A percentile compares a stretch with the other conserved stretches of the same genome.
These are phyloP conservation scores for Promerops cafer DNA, from an alignment of 2,113 vertebrate genomes.

Conservation along the genomic window DNA sequence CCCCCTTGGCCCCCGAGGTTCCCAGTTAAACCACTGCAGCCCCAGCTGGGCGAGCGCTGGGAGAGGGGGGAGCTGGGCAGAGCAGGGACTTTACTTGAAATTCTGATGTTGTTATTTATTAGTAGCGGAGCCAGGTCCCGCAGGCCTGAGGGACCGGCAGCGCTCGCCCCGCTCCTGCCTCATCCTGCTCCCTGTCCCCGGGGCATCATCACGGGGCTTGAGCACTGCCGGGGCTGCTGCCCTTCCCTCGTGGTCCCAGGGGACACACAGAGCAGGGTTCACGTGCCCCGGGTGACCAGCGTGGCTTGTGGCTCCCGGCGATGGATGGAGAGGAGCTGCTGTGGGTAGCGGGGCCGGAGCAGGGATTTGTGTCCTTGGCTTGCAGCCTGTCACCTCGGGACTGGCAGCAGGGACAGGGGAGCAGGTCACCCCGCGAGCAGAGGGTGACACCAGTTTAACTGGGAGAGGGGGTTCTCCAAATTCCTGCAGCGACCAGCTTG, in stretches of 20 bases:
- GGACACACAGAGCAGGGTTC: neutral
- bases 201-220: rapidly evolving
- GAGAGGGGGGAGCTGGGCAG: neutral
- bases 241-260: neutral
- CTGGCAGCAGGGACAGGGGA: neutral
- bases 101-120: conserved; percentile 64
- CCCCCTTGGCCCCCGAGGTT: neutral
- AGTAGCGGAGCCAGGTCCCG: neutral
- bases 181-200: rapidly evolving
- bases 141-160: neutral
- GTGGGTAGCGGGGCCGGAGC: neutral
- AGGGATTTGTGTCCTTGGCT: neutral
- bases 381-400: neutral
- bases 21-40: conserved; percentile 16
- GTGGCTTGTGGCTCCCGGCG: neutral
- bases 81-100: conserved; percentile 55
- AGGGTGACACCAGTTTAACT: neutral
- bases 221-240: neutral
- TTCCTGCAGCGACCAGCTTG: neutral
- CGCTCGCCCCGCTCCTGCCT: neutral
- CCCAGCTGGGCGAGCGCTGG: neutral
- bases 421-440: neutral
- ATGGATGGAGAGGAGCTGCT: neutral
- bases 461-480: neutral
- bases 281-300: neutral